Conservation (phyloP, 2,797 vertebrate genomes). For the Molossus molossus region DNA sequence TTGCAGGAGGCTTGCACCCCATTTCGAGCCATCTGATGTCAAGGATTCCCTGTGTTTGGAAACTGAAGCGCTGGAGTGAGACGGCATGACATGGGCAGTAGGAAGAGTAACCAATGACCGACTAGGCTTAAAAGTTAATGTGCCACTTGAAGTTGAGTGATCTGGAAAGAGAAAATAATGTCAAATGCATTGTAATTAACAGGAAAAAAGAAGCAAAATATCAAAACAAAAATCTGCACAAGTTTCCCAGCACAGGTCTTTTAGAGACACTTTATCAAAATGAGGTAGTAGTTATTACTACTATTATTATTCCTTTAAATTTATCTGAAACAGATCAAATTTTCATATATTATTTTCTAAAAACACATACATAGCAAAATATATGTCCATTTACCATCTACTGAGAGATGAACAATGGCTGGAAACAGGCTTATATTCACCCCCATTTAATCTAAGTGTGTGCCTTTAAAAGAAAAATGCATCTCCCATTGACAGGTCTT, state of each 20-base stretch:
- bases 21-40: constrained; percentile 87
- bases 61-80: constrained; percentile 90
- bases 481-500: neutral
- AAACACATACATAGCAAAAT: neutral
- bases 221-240: constrained; percentile 22
- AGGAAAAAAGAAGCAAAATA: neutral
- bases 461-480: constrained; percentile 40
- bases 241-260: neutral
- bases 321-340: constrained; percentile 49
- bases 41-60: constrained; percentile 89
- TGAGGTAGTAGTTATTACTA: neutral
- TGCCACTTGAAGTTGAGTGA: constrained; percentile 95
- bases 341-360: constrained; percentile 42
- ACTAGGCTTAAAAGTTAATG: constrained; percentile 93
- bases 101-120: constrained; percentile 92
- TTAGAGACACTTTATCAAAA: constrained; percentile 23
- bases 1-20: constrained; percentile 90
- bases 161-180: constrained; percentile 90
- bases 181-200: constrained; percentile 61
- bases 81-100: constrained; percentile 94
- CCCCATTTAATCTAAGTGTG: neutral
- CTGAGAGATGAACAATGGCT: constrained; percentile 14
- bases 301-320: neutral
- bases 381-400: neutral
- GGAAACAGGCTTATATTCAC: neutral